Evolutionary conservation across 2,888 invertebrate genomes (phyloP), one percentile per base, ranked within the genome.

Genomic region (Diadromus collaris): DNA sequence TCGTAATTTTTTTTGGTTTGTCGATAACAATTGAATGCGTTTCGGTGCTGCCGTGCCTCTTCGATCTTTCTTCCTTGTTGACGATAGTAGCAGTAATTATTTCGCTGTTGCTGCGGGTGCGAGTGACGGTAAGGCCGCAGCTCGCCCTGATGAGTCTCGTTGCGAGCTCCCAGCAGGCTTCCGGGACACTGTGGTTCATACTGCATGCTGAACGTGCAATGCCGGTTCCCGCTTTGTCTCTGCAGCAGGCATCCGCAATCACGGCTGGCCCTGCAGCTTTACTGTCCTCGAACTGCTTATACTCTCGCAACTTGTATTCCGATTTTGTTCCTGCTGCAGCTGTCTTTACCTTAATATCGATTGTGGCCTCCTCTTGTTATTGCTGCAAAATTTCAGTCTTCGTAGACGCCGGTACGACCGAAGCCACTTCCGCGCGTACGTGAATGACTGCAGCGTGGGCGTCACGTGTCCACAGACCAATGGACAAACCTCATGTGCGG

Each of bases 151-250:
- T 86, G 86, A 88, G 88, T 86, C 89, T 89, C 88, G 86, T 89
- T 88, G 83, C 88, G 86, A 88, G 88, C 89, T 90, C 89, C 89
- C 87, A 87, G 83, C 87, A 87, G 80, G 74, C 82, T 79, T 78
- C 75, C 88, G 85, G 87, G 88, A 84, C 86, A 86, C 87, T 87
- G 88, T 86, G 89, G 89, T 88, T 90, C 90, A 90, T 90, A 89
- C 90, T 90, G 90, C 90, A 90, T 90, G 87, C 89, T 90, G 89
- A 84, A 86, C 88, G 72, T 56, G 68, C 78, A 67, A 78, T 78
- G 44, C 82, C 79, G 73, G 70, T 80, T 68, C 76, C 76, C 81
- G 64, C 80, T 76, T 78, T 76, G 67, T 78, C 76, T 78, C 74
- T 61, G 80, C 82, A 70, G 80, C 82, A 79, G 82, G 75, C 80